phyloP scores from a whole-genome alignment of 2,888 invertebrate species.

The Gryllus longicercus region DNA sequence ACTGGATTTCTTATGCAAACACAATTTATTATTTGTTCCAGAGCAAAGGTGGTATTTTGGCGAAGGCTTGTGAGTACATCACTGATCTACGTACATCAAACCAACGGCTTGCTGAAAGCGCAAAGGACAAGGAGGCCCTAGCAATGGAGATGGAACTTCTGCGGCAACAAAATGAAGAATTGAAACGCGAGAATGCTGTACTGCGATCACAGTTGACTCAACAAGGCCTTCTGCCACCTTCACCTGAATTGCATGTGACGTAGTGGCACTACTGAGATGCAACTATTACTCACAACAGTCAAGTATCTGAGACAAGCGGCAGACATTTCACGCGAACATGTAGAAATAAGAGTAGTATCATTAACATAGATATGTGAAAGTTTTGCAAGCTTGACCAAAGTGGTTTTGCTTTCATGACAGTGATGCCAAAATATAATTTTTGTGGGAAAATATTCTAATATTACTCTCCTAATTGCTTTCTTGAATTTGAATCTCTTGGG shows the following conservation, averaged over 20 bases:
- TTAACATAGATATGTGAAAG: too few species aligned
- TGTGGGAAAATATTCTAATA: too few species aligned
- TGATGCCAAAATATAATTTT: too few species aligned
- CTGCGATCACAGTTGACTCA: constrained; percentile 65
- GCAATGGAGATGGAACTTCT: constrained; percentile 66
- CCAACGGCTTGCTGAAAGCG: constrained; percentile 62
- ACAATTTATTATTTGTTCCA: constrained; percentile 44
- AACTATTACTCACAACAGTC: too few species aligned
- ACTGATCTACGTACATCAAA: constrained; percentile 76
- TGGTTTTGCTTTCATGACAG: too few species aligned
- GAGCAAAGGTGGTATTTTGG: constrained; percentile 93
- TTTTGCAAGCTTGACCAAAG: too few species aligned
- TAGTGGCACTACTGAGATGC: constrained; percentile 24
- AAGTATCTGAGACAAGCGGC: too few species aligned
- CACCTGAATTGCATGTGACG: neutral
- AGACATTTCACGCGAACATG: too few species aligned
- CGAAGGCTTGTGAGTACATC: constrained; percentile 94
- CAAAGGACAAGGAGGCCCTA: constrained; percentile 69
- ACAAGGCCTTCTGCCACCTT: constrained; percentile 53
- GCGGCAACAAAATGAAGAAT: constrained; percentile 66
- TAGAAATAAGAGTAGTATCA: too few species aligned
- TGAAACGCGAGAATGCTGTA: constrained; percentile 73
- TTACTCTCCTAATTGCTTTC: too few species aligned
- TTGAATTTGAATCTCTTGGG: too few species aligned
- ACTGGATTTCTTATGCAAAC: too few species aligned